phyloP scores from a whole-genome alignment of 2,113 vertebrate genomes.

The Myrmecobius fasciatus region DNA sequence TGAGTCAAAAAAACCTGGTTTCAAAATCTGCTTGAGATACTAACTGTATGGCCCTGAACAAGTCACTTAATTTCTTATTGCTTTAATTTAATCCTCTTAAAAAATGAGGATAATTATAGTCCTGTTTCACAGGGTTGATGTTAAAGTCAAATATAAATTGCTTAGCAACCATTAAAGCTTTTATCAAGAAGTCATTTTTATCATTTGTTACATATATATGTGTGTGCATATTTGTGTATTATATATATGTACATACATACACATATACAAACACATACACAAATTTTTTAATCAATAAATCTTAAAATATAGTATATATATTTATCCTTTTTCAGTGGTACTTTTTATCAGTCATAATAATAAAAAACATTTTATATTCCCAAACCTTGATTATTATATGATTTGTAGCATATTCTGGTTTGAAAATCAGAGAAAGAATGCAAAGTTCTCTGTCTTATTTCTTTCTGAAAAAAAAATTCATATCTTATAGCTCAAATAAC shows the following conservation, averaged over 20 bases:
- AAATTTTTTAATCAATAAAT: background rate
- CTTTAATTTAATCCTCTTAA: background rate
- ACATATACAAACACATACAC: background rate
- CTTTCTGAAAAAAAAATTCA: background rate
- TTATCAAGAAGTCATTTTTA: background rate
- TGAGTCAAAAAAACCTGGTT: background rate
- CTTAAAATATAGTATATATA: background rate
- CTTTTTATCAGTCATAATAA: background rate
- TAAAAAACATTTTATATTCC: background rate
- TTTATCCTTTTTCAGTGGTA: background rate
- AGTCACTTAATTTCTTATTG: background rate
- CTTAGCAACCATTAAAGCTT: background rate
- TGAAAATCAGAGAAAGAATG: background rate
- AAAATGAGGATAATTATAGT: background rate
- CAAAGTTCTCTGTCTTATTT: background rate
- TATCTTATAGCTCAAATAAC: conserved; percentile 22
- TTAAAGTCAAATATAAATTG: background rate
- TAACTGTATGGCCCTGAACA: background rate
- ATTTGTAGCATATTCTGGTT: background rate
- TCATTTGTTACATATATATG: background rate
- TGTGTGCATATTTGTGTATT: background rate
- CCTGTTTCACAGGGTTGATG: background rate
- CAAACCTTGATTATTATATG: background rate
- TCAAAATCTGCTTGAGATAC: background rate
- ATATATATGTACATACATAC: background rate